Base-by-base conservation (phyloP, 1,140 invertebrate species). In the Drosophila bocki region DNA sequence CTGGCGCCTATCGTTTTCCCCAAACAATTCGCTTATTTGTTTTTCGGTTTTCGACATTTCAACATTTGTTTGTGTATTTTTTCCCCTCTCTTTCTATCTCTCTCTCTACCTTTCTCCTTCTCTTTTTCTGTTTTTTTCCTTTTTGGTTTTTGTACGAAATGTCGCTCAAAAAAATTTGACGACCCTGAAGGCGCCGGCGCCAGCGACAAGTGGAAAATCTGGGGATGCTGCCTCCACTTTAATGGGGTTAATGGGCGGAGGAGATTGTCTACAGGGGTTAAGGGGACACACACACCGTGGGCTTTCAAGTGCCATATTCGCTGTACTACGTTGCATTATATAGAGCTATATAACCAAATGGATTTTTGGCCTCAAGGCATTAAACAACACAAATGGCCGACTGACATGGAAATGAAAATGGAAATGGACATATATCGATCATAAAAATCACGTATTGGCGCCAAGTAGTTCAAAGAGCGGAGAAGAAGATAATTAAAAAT, bases 1-100 rank as follows among this genome's bases (percentile, higher is more conserved):
- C 84, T 87, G 84, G 84, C 84, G 84, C 84, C 84, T 61, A 80
- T 76, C 67, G 65, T 59, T 58, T 76, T 60, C 57, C 60, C 56
- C 53, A 62, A 56, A 42, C 33, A 75, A 65, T 51, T 72, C 13
- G 53, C 70, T 53, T 64, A 61, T 58, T 50, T 68, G 48, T 59
- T 70, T 60, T 65, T 61, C 6, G 29, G 5, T 47, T 53, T 44
- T 42, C n/a, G 8, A 8, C 19, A 29, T 50, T 54, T 44, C n/a
- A 35, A 44, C 37, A 29, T 57, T 57, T 60, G 22, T 26, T 56
- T 26, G 26, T 26, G 26, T 26, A 0, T 8, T 61, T 54, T 64
- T 33, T 35, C 6, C 1, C 5, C 8, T 6, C n/a, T 8, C 12
- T 13, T 15, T n/a, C 6, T 7, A 5, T 2, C 8, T 6, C n/a